A percentile compares a stretch with the other conserved stretches of the same genome.
Evolutionary conservation across 2,797 vertebrate species (phyloP).

Genomic region (Rhinatrema bivittatum): DNA sequence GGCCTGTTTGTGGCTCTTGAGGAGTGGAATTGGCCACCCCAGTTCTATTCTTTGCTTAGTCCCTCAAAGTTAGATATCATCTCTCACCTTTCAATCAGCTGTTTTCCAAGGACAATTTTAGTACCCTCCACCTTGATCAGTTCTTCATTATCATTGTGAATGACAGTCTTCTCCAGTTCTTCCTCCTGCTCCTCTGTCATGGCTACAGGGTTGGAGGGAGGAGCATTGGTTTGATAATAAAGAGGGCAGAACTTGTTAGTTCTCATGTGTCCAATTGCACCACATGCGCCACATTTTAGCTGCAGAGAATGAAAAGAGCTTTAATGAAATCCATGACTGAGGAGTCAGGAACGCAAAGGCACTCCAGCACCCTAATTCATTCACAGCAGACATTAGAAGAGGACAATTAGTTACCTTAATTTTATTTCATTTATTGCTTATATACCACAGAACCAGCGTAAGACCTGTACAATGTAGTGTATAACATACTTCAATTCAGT

Average conservation of each 20-base stretch:
- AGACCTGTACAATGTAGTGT: too few species aligned
- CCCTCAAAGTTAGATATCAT: too few species aligned
- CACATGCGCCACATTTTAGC: conserved; percentile 96
- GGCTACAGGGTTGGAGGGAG: conserved; percentile 95
- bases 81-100: conserved; percentile 90
- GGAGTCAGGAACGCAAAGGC: neutral
- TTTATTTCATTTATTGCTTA: too few species aligned
- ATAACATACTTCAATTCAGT: too few species aligned
- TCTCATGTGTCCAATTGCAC: conserved; percentile 96
- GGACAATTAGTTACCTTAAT: too few species aligned
- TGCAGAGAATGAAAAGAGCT: conserved; percentile 35
- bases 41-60: too few species aligned
- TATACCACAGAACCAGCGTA: too few species aligned
- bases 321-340: conserved; percentile 6
- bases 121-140: conserved; percentile 98
- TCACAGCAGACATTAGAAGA: too few species aligned
- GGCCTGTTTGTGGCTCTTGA: too few species aligned
- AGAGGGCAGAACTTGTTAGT: conserved; percentile 98
- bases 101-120: conserved; percentile 95
- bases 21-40: too few species aligned
- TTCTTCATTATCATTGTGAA: conserved; percentile 96
- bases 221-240: conserved; percentile 97
- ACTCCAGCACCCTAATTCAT: too few species aligned
- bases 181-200: conserved; percentile 99
- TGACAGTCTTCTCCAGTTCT: conserved; percentile 94